A percentile compares a stretch with the other conserved stretches of the same genome.
Conservation (phyloP, 2,888 invertebrate species). For the Lasioglossum lativentre region DNA sequence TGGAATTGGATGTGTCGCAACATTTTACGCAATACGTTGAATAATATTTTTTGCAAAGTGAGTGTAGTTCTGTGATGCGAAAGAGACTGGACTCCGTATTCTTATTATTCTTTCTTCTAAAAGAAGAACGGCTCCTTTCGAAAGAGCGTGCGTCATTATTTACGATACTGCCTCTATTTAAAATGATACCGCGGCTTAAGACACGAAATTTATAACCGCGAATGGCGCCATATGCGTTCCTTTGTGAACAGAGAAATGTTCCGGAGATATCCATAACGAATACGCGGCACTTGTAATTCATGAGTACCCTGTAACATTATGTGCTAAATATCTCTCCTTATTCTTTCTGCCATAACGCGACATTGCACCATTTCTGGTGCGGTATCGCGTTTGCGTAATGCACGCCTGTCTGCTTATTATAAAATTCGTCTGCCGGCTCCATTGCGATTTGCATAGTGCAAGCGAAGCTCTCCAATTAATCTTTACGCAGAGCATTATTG, state of each 20-base stretch:
- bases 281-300: constrained; percentile 58
- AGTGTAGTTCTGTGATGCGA: constrained; percentile 11
- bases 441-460: not conserved
- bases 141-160: constrained; percentile 51
- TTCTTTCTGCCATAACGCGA: constrained; percentile 17
- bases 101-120: constrained; percentile 46
- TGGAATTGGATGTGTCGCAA: not conserved
- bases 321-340: constrained; percentile 53
- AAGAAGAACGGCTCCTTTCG: constrained; percentile 45
- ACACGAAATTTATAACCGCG: constrained; percentile 59
- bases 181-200: constrained; percentile 53
- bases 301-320: constrained; percentile 53
- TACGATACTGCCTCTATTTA: constrained; percentile 59
- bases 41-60: constrained; percentile 24
- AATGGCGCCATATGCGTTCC: constrained; percentile 40
- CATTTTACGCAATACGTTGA: constrained; percentile 6
- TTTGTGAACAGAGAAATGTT: constrained; percentile 44
- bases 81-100: constrained; percentile 21
- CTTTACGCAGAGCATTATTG: not conserved
- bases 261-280: constrained; percentile 55
- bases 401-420: not conserved
- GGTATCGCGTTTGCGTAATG: constrained; percentile 16
- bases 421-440: not conserved
- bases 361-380: constrained; percentile 21
- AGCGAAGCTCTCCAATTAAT: not conserved